A percentile compares a stretch with the other conserved stretches of the same genome.
phyloP scores from a whole-genome alignment of 2,888 invertebrate species.

The Trachelus tabidus region DNA sequence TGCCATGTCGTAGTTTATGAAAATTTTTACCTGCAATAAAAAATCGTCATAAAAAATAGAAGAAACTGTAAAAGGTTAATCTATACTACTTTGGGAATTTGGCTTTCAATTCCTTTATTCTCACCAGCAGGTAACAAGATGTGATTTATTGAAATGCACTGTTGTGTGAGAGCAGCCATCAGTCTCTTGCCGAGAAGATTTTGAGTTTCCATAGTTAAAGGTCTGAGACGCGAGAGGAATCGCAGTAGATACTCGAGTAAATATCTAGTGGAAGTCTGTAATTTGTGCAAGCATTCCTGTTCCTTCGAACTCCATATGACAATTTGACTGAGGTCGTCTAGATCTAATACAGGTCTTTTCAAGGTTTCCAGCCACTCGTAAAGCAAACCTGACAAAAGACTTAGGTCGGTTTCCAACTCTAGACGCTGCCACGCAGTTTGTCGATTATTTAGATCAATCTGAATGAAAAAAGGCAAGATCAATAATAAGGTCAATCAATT shows the following conservation, averaged over 20 bases:
- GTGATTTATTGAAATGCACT: conserved; percentile 69
- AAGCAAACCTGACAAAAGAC: conserved; percentile 73
- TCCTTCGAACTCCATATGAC: conserved; percentile 74
- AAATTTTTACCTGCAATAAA: conserved; percentile 47
- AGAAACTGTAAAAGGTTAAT: background rate
- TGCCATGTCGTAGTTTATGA: conserved; percentile 54
- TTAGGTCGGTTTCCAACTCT: conserved; percentile 73
- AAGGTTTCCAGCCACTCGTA: conserved; percentile 84
- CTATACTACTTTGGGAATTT: background rate
- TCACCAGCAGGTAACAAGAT: conserved; percentile 65
- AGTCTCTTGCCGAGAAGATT: conserved; percentile 74
- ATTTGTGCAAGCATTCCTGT: conserved; percentile 71
- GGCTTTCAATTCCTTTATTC: background rate
- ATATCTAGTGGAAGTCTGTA: conserved; percentile 72
- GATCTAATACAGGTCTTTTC: conserved; percentile 75
- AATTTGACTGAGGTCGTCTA: conserved; percentile 76
- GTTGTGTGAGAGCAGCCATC: conserved; percentile 76
- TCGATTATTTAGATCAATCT: conserved; percentile 76
- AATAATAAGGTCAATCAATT: too few relatives aligned
- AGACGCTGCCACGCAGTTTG: conserved; percentile 75
- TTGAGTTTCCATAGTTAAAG: conserved; percentile 72
- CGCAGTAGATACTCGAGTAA: conserved; percentile 79
- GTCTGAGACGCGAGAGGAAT: conserved; percentile 76
- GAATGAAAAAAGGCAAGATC: conserved; percentile 41
- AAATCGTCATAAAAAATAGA: background rate